Percentiles rank a stretch among this genome's conserved stretches.
phyloP scores from a whole-genome alignment of 2,113 vertebrate species.

The Lepisosteus oculatus region DNA sequence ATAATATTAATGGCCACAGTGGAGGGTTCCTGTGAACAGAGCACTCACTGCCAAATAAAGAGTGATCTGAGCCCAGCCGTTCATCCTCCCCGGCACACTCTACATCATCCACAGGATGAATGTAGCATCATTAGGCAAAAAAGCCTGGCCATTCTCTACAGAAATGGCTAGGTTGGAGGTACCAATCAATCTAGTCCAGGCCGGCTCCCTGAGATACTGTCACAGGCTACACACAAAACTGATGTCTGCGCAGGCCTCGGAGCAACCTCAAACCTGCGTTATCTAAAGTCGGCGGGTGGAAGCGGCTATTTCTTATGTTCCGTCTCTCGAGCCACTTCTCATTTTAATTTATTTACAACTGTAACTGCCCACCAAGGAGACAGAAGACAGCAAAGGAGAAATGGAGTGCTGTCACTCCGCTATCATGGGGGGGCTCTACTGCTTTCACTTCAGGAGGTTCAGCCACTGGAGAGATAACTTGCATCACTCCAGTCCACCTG shows the following conservation, averaged over 20 bases:
- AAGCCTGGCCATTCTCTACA: constrained; percentile 78
- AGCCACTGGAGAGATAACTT: too few relatives aligned
- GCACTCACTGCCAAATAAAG: constrained; percentile 82
- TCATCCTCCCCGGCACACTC: constrained; percentile 62
- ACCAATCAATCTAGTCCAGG: constrained; percentile 83
- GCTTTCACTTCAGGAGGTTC: neutral
- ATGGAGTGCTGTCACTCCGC: constrained; percentile 34
- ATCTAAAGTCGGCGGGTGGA: constrained; percentile 30
- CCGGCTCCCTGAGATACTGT: constrained; percentile 74
- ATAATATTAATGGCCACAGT: constrained; percentile 92
- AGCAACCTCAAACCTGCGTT: constrained; percentile 24
- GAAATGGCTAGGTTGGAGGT: constrained; percentile 79
- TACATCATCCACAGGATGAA: constrained; percentile 86
- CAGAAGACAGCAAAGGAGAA: constrained; percentile 55
- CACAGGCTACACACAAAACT: constrained; percentile 66
- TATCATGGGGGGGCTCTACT: neutral
- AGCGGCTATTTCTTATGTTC: constrained; percentile 10
- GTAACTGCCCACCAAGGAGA: constrained; percentile 59
- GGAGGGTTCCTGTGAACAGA: constrained; percentile 73
- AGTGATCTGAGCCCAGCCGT: constrained; percentile 76
- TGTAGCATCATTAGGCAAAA: constrained; percentile 89
- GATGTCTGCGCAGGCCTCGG: constrained; percentile 57
- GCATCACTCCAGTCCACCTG: too few relatives aligned
- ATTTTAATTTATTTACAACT: constrained; percentile 60
- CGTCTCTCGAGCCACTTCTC: constrained; percentile 31